A percentile compares a stretch with the other conserved stretches of the same genome.
These are phyloP conservation scores for Cotesia glomerata DNA, from an alignment of 1,140 invertebrate genomes.

Conservation along the genomic window DNA sequence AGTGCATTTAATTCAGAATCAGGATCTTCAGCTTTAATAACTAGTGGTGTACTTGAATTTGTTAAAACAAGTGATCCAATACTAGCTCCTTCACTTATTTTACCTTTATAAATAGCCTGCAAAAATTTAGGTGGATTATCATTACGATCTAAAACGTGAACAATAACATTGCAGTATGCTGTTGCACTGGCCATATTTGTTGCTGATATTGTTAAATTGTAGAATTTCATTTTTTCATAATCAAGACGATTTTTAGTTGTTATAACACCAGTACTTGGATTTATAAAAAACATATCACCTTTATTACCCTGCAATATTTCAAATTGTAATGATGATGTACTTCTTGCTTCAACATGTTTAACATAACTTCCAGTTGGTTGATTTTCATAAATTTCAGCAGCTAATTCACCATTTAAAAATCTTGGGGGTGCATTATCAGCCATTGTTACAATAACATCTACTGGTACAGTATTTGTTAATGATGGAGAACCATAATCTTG, in stretches of 20 bases:
- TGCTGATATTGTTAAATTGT: slow-evolving; percentile 83
- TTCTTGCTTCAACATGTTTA: slow-evolving; percentile 77
- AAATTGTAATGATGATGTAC: slow-evolving; percentile 81
- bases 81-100: slow-evolving; percentile 74
- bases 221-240: slow-evolving; percentile 77
- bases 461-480: slow-evolving; percentile 77
- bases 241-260: slow-evolving; percentile 77
- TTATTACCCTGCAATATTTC: slow-evolving; percentile 81
- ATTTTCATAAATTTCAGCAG: slow-evolving; percentile 86
- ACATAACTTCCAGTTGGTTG: slow-evolving; percentile 79
- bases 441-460: slow-evolving; percentile 86
- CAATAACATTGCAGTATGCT: slow-evolving; percentile 72
- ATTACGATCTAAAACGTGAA: slow-evolving; percentile 81
- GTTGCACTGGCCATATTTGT: slow-evolving; percentile 83
- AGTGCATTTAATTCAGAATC: slow-evolving; percentile 84
- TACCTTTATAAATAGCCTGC: slow-evolving; percentile 71
- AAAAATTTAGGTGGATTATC: slow-evolving; percentile 86
- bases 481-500: slow-evolving; percentile 80
- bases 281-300: slow-evolving; percentile 78
- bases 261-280: slow-evolving; percentile 84
- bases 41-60: slow-evolving; percentile 73
- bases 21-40: slow-evolving; percentile 78
- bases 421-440: slow-evolving; percentile 87
- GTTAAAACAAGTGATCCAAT: slow-evolving; percentile 76
- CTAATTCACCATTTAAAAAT: slow-evolving; percentile 71